Base-by-base conservation (phyloP, 2,888 invertebrate species). In the Tanypteryx hageni region DNA sequence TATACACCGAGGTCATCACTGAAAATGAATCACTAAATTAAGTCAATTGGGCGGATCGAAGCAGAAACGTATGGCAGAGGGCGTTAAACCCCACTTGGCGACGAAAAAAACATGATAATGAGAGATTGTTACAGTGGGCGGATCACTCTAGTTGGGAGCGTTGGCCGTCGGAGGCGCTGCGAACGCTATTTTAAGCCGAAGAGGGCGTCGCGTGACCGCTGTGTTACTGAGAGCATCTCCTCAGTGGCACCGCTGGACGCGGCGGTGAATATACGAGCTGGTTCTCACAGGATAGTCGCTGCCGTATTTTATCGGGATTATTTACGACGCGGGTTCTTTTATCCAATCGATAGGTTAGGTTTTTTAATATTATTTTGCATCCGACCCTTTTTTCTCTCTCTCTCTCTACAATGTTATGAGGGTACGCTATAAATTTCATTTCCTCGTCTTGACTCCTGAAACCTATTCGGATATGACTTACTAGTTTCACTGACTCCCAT, bases 171-270 rank as follows among this genome's bases (percentile, higher is more conserved):
- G 22, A 22, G 76, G 76, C 27, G 76, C 76, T 76, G 76, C 76
- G 76, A 76, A 27, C 76, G 76, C n/a, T 76, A 76, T 76, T 76
- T 44, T 64, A 68, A 68, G 68, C 68, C 68, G 76, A 76, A 76
- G 76, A 76, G 22, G 22, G 27, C 76, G 76, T 76, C 76, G 76
- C 76, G 76, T 76, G 76, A 27, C 68, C 22, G 7, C 0, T 14
- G 44, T 44, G 44, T 3, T 44, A 44, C 5, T 9, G 27, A 22
- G 76, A n/a, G 76, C 22, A 27, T 76, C 76, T 76, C 22, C 22
- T 16, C 16, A n/a, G 16, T 14, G 11, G 64, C 0, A 14, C 14
- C 16, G 14, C 16, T 11, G 7, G 11, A n/a, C 13, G 16, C 14
- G 7, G 14, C 16, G 11, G 7, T 64, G 18, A n/a, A 64, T 64